These are phyloP conservation scores for Calliopsis andreniformis DNA, from an alignment of 1,140 invertebrate species.

Conservation along the genomic window DNA sequence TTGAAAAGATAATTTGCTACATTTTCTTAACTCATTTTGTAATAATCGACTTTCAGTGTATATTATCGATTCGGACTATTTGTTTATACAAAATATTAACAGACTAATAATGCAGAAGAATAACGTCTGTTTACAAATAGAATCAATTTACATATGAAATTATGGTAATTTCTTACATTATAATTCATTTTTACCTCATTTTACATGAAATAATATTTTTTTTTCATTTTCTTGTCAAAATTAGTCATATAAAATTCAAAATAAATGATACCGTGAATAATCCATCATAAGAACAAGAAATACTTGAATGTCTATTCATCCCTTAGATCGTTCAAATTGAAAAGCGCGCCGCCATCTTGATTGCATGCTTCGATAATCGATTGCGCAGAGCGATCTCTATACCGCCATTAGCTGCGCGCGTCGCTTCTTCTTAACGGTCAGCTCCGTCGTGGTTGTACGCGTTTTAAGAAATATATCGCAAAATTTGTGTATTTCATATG, in stretches of 20 bases:
- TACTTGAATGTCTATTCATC: background rate
- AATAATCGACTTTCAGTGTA: conserved; percentile 1
- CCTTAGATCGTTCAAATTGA: background rate
- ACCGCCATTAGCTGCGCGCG: too few relatives aligned
- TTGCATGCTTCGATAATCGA: background rate
- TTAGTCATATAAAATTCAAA: background rate
- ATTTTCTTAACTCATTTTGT: background rate
- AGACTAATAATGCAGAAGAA: conserved; percentile 5
- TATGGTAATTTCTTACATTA: background rate
- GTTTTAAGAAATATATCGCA: background rate
- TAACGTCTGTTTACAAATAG: conserved; percentile 1
- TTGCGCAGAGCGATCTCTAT: background rate
- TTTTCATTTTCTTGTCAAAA: background rate
- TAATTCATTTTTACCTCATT: background rate
- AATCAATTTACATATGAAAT: conserved; percentile 39
- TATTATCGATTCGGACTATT: conserved; percentile 21
- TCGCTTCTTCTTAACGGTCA: too few relatives aligned
- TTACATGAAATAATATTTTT: background rate
- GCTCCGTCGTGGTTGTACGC: background rate
- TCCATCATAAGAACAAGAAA: background rate
- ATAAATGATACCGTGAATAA: background rate
- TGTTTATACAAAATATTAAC: conserved; percentile 29
- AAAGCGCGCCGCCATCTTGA: too few relatives aligned
- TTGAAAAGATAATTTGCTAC: conserved; percentile 2
- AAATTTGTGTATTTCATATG: conserved; percentile 12